Percentiles rank a stretch among this genome's conserved stretches.
These are phyloP conservation scores for Larimichthys crocea DNA, from an alignment of 2,113 vertebrate genomes.

Conservation along the genomic window DNA sequence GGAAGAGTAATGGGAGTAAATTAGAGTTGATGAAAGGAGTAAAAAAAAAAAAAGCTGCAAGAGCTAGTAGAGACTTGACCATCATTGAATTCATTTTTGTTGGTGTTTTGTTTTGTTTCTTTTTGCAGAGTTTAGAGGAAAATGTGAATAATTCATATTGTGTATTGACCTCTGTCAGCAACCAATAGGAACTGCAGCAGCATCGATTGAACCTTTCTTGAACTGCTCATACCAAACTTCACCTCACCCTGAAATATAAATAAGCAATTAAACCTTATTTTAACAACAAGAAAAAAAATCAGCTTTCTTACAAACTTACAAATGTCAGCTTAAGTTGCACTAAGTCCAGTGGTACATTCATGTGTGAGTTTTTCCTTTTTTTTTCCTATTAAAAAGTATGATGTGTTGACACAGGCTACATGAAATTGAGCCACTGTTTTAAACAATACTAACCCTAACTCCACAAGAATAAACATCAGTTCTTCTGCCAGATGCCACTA, in stretches of 20 bases:
- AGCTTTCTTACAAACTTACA: background rate
- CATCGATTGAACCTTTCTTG: background rate
- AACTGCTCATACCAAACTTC: background rate
- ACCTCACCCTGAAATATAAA: background rate
- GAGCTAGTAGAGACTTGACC: constrained; percentile 22
- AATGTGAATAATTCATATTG: constrained; percentile 42
- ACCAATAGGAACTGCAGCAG: constrained; percentile 7
- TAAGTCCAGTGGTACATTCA: background rate
- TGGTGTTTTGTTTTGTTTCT: constrained; percentile 2
- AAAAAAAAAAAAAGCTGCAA: constrained; percentile 4
- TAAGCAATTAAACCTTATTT: background rate
- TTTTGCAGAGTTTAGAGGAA: constrained; percentile 2
- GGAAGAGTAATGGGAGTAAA: background rate
- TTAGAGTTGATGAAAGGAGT: too few relatives aligned
- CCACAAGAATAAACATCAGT: too few relatives aligned
- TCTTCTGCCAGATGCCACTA: too few relatives aligned
- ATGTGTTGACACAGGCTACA: too few relatives aligned
- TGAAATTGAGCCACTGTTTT: too few relatives aligned
- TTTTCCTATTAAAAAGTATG: too few relatives aligned
- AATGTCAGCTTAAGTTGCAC: too few relatives aligned
- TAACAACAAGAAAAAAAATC: background rate
- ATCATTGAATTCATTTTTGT: background rate
- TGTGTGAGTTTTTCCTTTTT: too few relatives aligned
- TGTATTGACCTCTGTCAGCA: constrained; percentile 14
- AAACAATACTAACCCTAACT: too few relatives aligned